Conservation (phyloP, 2,113 vertebrate species). For the Pseudonaja textilis region DNA sequence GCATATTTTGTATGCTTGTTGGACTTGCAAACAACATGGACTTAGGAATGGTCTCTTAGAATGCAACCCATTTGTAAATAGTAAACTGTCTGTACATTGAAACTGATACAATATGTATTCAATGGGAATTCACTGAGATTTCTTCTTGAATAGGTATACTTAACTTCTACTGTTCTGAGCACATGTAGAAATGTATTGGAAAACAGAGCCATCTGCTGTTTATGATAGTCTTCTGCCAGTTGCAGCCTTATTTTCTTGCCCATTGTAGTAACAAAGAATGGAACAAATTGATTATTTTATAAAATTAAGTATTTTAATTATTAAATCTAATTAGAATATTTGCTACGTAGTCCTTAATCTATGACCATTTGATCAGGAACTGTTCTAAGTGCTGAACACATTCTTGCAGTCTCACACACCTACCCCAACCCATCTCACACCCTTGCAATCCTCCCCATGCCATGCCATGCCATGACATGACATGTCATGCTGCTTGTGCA, state of each 20-base stretch:
- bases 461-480: too few species aligned
- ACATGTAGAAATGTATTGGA: background rate
- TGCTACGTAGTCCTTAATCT: background rate
- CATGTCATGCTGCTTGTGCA: background rate
- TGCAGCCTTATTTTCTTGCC: background rate
- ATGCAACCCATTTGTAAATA: background rate
- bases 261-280: background rate
- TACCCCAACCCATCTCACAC: background rate
- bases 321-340: background rate
- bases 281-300: background rate
- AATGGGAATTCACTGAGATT: background rate
- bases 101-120: background rate
- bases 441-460: background rate
- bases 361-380: background rate
- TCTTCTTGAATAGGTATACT: background rate
- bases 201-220: slow-evolving; percentile 44
- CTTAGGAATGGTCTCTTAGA: background rate
- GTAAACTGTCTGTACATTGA: background rate
- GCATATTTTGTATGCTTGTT: background rate
- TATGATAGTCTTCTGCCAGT: background rate
- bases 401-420: background rate
- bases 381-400: background rate
- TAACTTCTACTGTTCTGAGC: background rate
- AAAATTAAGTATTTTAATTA: background rate
- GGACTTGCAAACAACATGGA: background rate